Percentiles rank a stretch among this genome's conserved stretches.
Conservation (phyloP, 2,888 invertebrate species). For the Spilarctia lutea region DNA sequence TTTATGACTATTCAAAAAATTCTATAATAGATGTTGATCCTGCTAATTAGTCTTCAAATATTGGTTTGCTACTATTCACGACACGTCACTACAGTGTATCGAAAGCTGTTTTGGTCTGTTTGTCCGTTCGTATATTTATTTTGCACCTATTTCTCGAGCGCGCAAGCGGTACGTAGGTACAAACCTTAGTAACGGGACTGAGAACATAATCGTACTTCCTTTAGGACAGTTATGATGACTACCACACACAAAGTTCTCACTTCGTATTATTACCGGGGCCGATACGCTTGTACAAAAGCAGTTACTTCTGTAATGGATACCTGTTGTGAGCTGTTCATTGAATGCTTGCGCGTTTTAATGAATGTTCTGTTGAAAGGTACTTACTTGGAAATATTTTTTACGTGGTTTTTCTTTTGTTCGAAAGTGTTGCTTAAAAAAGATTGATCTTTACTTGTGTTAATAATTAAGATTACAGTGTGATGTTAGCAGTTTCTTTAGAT, state of each 20-base stretch:
- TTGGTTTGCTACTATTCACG: no score
- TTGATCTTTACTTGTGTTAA: neutral
- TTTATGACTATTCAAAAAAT: no score
- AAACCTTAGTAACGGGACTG: constrained; percentile 66
- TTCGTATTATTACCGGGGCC: constrained; percentile 62
- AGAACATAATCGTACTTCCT: constrained; percentile 75
- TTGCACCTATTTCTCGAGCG: constrained; percentile 14
- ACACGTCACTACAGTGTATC: neutral
- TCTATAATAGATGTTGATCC: no score
- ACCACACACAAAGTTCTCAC: constrained; percentile 70
- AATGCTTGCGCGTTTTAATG: constrained; percentile 1
- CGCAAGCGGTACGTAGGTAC: constrained; percentile 28
- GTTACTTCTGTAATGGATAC: constrained; percentile 22
- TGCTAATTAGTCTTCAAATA: no score
- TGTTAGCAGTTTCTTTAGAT: neutral
- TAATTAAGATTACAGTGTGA: neutral
- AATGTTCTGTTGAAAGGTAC: neutral
- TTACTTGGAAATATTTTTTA: neutral
- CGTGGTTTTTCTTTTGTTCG: neutral
- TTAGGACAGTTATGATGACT: constrained; percentile 72
- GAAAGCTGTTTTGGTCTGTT: neutral
- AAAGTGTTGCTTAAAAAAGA: neutral
- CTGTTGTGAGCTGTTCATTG: neutral
- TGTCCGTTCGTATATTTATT: constrained; percentile 9
- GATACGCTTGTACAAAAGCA: constrained; percentile 57